Conservation (phyloP, 2,113 vertebrate genomes). For the Rhabdornis inornatus region DNA sequence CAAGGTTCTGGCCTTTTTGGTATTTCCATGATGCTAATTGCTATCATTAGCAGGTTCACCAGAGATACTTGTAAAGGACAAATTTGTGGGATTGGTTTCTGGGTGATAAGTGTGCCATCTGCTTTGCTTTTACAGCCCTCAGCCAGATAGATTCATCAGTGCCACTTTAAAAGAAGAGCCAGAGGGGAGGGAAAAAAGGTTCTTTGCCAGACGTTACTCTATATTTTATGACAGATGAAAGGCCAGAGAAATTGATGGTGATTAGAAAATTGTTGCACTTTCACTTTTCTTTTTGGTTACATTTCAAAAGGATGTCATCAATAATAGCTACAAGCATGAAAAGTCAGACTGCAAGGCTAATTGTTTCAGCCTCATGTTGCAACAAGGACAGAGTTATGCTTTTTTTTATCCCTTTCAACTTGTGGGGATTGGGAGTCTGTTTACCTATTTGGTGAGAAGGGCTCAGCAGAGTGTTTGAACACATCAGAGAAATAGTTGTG, state of each 20-base stretch:
- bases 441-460: not conserved
- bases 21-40: conserved; percentile 34
- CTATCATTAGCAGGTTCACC: conserved; percentile 30
- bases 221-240: not conserved
- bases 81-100: not conserved
- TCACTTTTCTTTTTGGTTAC: not conserved
- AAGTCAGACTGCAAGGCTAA: not conserved
- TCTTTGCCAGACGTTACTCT: not conserved
- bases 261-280: not conserved
- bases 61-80: conserved; percentile 24
- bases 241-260: not conserved
- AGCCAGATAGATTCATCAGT: not conserved
- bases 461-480: not conserved
- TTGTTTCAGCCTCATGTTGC: not conserved
- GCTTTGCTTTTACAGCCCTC: conserved; percentile 21
- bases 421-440: not conserved
- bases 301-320: not conserved
- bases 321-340: not conserved
- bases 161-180: not conserved
- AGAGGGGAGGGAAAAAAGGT: not conserved
- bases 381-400: not conserved
- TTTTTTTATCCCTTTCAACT: not conserved
- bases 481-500: not conserved
- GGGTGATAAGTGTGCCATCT: conserved; percentile 53
- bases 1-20: conserved; percentile 8